phyloP scores from a whole-genome alignment of 2,797 vertebrate species.

The Benthosema pterotum region DNA sequence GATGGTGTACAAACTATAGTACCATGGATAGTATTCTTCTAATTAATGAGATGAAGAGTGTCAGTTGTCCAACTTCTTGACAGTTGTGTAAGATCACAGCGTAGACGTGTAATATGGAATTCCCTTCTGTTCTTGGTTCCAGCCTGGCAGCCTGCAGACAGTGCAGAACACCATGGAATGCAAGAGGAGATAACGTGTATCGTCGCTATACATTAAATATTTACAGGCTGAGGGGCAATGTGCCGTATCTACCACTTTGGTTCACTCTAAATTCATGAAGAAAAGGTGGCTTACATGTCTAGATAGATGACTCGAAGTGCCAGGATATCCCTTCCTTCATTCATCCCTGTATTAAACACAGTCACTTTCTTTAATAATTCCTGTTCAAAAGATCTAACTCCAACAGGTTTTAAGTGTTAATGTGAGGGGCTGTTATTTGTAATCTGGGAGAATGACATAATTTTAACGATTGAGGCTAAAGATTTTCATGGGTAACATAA shows the following conservation, averaged over 20 bases:
- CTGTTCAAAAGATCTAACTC: slow-evolving; percentile 6
- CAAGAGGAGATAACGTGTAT: slow-evolving; percentile 26
- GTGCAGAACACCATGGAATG: slow-evolving; percentile 18
- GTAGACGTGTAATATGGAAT: too few species aligned
- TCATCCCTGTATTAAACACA: slow-evolving; percentile 3
- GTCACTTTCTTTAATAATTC: not conserved
- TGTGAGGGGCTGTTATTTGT: too few species aligned
- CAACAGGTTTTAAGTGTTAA: not conserved
- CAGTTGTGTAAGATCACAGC: too few species aligned
- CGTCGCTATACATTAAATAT: slow-evolving; percentile 50
- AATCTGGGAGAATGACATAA: too few species aligned
- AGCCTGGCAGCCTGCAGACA: slow-evolving; percentile 17
- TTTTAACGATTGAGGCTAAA: too few species aligned
- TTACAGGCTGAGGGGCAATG: slow-evolving; percentile 42
- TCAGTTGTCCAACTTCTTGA: too few species aligned
- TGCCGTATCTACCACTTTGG: slow-evolving; percentile 28
- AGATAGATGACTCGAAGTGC: not conserved
- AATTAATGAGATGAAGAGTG: too few species aligned
- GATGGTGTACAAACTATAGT: too few species aligned
- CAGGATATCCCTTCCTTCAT: not conserved
- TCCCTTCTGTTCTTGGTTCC: too few species aligned
- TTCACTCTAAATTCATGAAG: slow-evolving; percentile 15
- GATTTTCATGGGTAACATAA: too few species aligned
- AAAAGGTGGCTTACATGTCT: slow-evolving; percentile 12
- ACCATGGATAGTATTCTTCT: too few species aligned